Base-by-base conservation (phyloP, 2,113 vertebrate genomes). In the Malurus melanocephalus region DNA sequence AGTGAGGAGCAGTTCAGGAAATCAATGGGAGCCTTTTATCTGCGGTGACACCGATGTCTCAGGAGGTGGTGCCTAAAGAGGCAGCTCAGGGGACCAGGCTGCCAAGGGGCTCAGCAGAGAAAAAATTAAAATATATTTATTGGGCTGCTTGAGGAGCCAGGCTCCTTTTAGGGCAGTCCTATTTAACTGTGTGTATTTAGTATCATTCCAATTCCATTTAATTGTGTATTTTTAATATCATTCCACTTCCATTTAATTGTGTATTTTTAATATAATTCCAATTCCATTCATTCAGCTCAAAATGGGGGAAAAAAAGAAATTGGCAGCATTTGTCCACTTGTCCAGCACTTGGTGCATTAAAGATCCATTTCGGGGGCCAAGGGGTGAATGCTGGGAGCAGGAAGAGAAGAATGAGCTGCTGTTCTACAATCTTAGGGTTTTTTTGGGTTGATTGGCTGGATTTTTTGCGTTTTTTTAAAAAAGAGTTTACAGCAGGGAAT, bases 51-150 rank as follows among this genome's bases (percentile, higher is more conserved):
- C 99, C 98, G 98, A 99, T 99, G 99, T 99, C 99, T 98, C 98
- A 98, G 99, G 99, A 99, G 99, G 99, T 99, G 99, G 98, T 98
- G 99, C 98, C 98, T 99, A 99, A 99, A 99, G 98, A 99, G 98
- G 99, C 97, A 97, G 97, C 97, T 98, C 96, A 98, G 98, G 30
- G 96, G 98, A 98, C 98, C 49, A 96, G 97, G 96, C 96, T 95
- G 96, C 96, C 97, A 94, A 95, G 96, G 95, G 93, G 94, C 91
- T 96, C 93, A 94, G 87, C 60, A 71, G 95, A 93, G 93, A 95
- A 95, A 96, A 97, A 94, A 90, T 94, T 91, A 95, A 95, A 96
- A 95, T 62, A 38, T 95, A 95, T 96, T 97, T 96, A 95, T 95
- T 96, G 45, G 67, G 91, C 96, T 89, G 77, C 64, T 85, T 79